phyloP scores from a whole-genome alignment of 2,113 vertebrate species.

The Mandrillus leucophaeus region DNA sequence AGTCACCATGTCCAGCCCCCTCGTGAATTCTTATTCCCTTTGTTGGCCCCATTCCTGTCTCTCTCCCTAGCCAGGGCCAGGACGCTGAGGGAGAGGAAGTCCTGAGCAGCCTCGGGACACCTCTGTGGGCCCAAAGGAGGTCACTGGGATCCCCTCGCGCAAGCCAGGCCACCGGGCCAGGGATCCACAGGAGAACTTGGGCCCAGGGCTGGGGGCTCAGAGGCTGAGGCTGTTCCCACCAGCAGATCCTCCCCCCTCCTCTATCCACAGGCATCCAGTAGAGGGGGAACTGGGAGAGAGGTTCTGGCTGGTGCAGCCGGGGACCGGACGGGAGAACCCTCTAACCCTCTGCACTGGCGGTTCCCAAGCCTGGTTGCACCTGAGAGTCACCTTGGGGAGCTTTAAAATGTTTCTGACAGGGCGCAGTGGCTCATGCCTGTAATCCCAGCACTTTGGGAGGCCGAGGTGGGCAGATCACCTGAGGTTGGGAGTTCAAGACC shows the following conservation, averaged over 20 bases:
- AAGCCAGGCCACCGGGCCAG: neutral
- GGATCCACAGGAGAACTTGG: neutral
- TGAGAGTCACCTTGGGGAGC: too few relatives aligned
- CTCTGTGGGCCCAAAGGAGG: neutral
- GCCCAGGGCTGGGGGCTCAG: neutral
- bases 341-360: neutral
- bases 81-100: neutral
- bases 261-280: neutral
- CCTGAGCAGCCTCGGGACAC: neutral
- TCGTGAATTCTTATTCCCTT: neutral
- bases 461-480: too few relatives aligned
- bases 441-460: too few relatives aligned
- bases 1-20: too few relatives aligned
- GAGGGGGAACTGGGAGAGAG: too few relatives aligned
- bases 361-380: neutral
- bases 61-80: neutral
- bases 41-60: neutral
- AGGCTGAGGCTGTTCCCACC: neutral
- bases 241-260: neutral
- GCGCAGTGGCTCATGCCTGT: accelerated
- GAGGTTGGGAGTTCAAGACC: too few relatives aligned
- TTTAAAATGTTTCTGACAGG: neutral
- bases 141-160: neutral
- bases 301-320: neutral
- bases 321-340: too few relatives aligned